Conservation (phyloP, 2,113 vertebrate species). For the Paradisaea rubra region DNA sequence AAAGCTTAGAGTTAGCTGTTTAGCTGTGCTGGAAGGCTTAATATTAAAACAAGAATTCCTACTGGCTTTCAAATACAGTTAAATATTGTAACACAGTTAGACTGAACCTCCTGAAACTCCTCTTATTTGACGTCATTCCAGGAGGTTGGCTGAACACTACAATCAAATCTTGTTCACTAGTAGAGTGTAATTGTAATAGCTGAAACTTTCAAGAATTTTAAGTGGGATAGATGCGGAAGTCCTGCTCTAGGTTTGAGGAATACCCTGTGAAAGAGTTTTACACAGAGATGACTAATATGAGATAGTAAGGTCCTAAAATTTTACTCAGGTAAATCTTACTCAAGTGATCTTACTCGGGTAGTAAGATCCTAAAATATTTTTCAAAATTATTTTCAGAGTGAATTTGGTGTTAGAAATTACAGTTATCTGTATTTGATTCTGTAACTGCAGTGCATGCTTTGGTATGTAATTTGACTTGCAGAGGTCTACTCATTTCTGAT, state of each 20-base stretch:
- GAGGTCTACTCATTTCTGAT: background rate
- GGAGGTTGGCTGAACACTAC: background rate
- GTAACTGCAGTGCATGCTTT: background rate
- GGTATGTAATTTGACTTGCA: background rate
- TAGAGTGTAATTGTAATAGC: background rate
- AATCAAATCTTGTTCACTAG: background rate
- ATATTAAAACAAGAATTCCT: slow-evolving; percentile 43
- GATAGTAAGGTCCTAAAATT: background rate
- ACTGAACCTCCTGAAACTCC: slow-evolving; percentile 7
- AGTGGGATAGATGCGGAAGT: background rate
- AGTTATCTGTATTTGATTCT: background rate
- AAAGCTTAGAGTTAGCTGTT: background rate
- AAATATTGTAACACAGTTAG: slow-evolving; percentile 59
- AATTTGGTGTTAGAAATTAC: background rate
- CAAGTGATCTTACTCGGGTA: background rate
- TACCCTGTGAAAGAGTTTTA: background rate
- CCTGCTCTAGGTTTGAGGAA: background rate
- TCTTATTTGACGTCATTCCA: slow-evolving; percentile 18
- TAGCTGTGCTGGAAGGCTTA: slow-evolving; percentile 27
- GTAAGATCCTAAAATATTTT: background rate
- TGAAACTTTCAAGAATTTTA: background rate
- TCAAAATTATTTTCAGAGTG: background rate
- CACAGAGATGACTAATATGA: background rate
- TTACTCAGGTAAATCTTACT: too few species aligned
- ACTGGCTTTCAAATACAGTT: slow-evolving; percentile 43